These are phyloP conservation scores for Cherax destructor DNA, from an alignment of 1,140 invertebrate genomes.

Conservation along the genomic window DNA sequence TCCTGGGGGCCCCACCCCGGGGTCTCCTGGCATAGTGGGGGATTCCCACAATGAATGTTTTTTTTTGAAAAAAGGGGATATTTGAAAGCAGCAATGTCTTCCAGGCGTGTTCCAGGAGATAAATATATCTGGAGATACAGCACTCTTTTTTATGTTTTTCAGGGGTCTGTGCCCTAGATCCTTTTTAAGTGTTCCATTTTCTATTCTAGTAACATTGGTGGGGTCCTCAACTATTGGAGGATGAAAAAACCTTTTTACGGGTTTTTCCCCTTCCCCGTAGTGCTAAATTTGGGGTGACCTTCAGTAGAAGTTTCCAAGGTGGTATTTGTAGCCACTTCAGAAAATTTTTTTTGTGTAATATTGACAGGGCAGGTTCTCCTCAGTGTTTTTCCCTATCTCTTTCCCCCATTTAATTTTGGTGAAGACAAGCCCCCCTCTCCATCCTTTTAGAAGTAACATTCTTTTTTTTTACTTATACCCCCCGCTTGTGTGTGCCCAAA, in stretches of 20 bases:
- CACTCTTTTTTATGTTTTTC: slow-evolving; percentile 10
- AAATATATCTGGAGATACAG: slow-evolving; percentile 16
- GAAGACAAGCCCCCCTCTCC: too few relatives aligned
- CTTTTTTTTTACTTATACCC: too few relatives aligned
- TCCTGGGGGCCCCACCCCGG: slow-evolving; percentile 30
- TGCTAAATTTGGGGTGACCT: background rate
- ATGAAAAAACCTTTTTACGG: too few relatives aligned
- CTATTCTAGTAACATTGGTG: background rate
- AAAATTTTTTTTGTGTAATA: background rate
- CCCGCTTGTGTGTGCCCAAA: background rate
- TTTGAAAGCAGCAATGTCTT: slow-evolving; percentile 42
- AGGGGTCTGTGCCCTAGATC: background rate
- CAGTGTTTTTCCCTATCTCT: too few relatives aligned
- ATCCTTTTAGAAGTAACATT: background rate
- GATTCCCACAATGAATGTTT: background rate
- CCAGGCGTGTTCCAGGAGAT: slow-evolving; percentile 50
- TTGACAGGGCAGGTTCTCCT: background rate
- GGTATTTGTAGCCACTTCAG: background rate
- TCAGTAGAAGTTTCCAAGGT: background rate
- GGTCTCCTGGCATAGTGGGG: slow-evolving; percentile 48
- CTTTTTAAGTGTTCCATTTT: background rate
- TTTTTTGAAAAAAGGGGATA: background rate
- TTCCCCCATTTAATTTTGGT: background rate
- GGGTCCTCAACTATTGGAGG: background rate
- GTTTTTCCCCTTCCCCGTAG: background rate